Percentiles rank a stretch among this genome's conserved stretches.
Conservation (phyloP, 2,888 invertebrate species). For the Podotricha telesiphe region DNA sequence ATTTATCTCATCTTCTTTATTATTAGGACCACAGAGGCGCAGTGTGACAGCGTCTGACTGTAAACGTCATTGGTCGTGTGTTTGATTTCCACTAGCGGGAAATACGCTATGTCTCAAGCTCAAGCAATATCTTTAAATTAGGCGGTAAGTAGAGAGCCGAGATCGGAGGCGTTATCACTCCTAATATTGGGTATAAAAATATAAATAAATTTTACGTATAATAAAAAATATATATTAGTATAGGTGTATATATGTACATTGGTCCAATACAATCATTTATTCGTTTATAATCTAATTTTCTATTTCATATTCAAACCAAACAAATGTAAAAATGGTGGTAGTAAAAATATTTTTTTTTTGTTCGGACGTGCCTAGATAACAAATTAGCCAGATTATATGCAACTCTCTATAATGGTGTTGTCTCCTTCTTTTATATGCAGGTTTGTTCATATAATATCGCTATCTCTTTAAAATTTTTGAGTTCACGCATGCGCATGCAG, state of each 20-base stretch:
- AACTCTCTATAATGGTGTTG: slow-evolving; percentile 52
- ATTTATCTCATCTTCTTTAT: too few relatives aligned
- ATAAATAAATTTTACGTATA: too few relatives aligned
- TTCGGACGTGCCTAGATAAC: slow-evolving; percentile 71
- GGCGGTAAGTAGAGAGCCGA: too few relatives aligned
- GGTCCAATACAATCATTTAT: background rate
- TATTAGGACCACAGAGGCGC: too few relatives aligned
- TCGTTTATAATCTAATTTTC: background rate
- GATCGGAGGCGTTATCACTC: too few relatives aligned
- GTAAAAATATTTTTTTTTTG: slow-evolving; percentile 51
- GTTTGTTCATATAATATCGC: slow-evolving; percentile 43
- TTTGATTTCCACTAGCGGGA: too few relatives aligned
- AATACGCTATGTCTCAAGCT: too few relatives aligned
- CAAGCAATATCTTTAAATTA: too few relatives aligned
- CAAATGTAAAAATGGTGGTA: slow-evolving; percentile 26
- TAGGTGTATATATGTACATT: background rate
- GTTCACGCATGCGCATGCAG: slow-evolving; percentile 72
- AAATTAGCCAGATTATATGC: slow-evolving; percentile 71
- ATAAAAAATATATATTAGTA: too few relatives aligned
- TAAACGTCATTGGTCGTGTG: too few relatives aligned
- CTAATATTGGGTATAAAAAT: too few relatives aligned
- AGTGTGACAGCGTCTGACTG: too few relatives aligned
- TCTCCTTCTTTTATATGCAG: slow-evolving; percentile 54
- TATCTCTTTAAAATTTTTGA: slow-evolving; percentile 64
- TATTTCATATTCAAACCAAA: slow-evolving; percentile 6